Conservation (phyloP, 2,888 invertebrate genomes). For the Cetonia aurata region DNA sequence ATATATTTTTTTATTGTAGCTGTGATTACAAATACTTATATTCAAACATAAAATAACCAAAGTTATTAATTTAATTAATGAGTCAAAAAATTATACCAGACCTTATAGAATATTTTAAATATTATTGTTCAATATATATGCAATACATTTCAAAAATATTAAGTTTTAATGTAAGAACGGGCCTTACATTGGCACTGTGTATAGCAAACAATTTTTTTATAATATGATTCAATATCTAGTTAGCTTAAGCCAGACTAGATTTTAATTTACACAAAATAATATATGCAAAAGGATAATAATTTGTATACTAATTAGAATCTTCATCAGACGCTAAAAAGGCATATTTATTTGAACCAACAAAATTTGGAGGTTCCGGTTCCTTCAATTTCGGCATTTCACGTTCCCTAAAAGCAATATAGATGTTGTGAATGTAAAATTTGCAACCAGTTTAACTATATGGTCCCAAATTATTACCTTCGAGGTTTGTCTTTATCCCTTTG, state of each 20-base stretch:
- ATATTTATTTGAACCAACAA: constrained; percentile 83
- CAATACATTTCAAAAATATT: constrained; percentile 46
- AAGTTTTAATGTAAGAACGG: constrained; percentile 52
- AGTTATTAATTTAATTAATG: constrained; percentile 20
- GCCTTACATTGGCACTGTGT: constrained; percentile 56
- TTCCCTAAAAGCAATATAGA: constrained; percentile 57
- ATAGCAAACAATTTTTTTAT: constrained; percentile 49
- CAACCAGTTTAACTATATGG: neutral
- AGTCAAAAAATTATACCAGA: constrained; percentile 41
- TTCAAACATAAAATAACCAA: constrained; percentile 24
- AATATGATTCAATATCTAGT: constrained; percentile 48
- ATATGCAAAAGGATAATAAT: constrained; percentile 43
- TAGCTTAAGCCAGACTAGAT: constrained; percentile 51
- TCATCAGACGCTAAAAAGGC: constrained; percentile 75
- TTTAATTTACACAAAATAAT: constrained; percentile 48
- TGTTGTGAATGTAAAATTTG: neutral
- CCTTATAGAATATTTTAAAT: constrained; percentile 40
- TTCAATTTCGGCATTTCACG: constrained; percentile 79
- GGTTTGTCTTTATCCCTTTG: constrained; percentile 43
- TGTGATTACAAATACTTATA: constrained; percentile 1
- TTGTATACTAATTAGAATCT: constrained; percentile 52
- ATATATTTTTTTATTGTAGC: constrained; percentile 23
- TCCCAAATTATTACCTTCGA: constrained; percentile 39
- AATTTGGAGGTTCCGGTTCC: constrained; percentile 82
- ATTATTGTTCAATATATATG: constrained; percentile 41